Evolutionary conservation across 2,797 vertebrate species (phyloP), one percentile per base, ranked within the genome.

Genomic region (Dermochelys coriacea): DNA sequence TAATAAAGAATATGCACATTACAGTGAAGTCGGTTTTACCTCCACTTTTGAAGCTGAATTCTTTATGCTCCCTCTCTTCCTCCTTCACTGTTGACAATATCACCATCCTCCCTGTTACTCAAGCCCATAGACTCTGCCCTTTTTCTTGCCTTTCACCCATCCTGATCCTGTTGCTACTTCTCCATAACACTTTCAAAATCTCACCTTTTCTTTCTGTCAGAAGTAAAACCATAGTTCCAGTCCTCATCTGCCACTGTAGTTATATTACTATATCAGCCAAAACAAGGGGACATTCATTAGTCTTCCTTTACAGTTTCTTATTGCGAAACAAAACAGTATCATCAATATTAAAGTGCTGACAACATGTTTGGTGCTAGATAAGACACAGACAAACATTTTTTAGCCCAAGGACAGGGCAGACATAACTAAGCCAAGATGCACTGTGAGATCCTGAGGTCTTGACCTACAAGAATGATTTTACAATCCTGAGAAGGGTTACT

Each of bases 171-270:
- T 31, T 85, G 15, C 16, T 85, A 31, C 51, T 80, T 94, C 84
- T 88, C 54, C 80, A 34, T 25, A 89, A 6, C 2, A 2, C 85
- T 88, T 88, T 34, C 45, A 78, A 91, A 94, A 59, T 29, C 18
- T 5, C 0, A 47, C 77, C 2, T 47, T 6, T 25, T 49, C 87
- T 88, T 86, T 61, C 47, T 45, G 12, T 88, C 0, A 2, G 51
- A 79, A 3, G 50, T 80, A 87, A 91, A 93, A 86, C 37, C 1
- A 2, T 12, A 14, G 0, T 15, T 93, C 85, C 79, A 52, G 6
- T 87, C 23, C 84, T 92, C 31, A 64, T 2, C 57, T 7, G 23
- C 25, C 45, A 83, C 1, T 3, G 45, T 50, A 31, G 55, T 25
- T 3, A 29, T 19, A 87, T 5, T 57, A 79, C 86, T 93, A 86